Evolutionary conservation across 2,888 invertebrate genomes (phyloP).

Genomic region (Rosalia funebris): DNA sequence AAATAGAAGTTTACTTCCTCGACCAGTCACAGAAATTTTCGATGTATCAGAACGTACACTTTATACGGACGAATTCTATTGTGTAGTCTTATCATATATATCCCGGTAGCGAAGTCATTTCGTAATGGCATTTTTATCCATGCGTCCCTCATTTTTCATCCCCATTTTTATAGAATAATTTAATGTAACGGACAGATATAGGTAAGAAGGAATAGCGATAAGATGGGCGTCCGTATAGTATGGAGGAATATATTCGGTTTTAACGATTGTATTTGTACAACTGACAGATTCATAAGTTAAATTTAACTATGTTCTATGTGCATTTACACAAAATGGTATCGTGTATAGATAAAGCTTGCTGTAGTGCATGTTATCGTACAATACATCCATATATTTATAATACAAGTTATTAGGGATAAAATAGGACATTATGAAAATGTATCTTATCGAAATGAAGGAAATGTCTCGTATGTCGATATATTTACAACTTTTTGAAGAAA

Average conservation of each 20-base stretch:
- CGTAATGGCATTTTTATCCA: conserved; percentile 37
- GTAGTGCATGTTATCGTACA: too few relatives aligned
- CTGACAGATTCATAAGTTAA: too few relatives aligned
- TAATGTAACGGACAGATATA: conserved; percentile 15
- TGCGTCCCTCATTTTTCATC: conserved; percentile 38
- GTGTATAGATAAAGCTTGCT: too few relatives aligned
- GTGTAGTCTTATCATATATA: conserved; percentile 34
- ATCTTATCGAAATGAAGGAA: too few relatives aligned
- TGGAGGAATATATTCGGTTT: conserved; percentile 11
- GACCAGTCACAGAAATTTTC: conserved; percentile 34
- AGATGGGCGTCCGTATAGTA: conserved; percentile 2
- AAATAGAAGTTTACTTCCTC: conserved; percentile 29
- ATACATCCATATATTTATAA: too few relatives aligned
- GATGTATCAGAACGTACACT: conserved; percentile 35
- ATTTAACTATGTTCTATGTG: too few relatives aligned
- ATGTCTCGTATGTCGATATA: too few relatives aligned
- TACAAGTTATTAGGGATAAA: too few relatives aligned
- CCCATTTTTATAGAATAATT: conserved; percentile 8
- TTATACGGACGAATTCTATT: conserved; percentile 36
- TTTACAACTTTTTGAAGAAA: too few relatives aligned
- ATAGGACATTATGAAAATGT: too few relatives aligned
- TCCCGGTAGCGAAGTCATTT: conserved; percentile 31
- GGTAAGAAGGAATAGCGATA: too few relatives aligned
- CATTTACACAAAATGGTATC: too few relatives aligned
- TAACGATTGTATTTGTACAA: conserved; percentile 16